A percentile compares a stretch with the other conserved stretches of the same genome.
phyloP scores from a whole-genome alignment of 2,888 invertebrate species.

The Dryobotodes eremita region DNA sequence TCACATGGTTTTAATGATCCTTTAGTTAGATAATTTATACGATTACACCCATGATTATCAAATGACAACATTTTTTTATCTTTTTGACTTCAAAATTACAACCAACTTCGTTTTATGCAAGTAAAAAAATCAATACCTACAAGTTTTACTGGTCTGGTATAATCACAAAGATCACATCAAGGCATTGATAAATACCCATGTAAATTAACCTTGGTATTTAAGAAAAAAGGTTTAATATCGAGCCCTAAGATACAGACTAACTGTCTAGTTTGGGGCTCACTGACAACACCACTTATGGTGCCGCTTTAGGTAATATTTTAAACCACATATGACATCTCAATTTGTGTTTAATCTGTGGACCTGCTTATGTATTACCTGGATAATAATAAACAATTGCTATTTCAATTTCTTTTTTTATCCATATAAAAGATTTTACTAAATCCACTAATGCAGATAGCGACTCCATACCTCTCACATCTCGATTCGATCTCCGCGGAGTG shows the following conservation, averaged over 20 bases:
- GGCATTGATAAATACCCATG: too few species aligned
- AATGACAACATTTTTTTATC: background rate
- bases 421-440: background rate
- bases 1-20: constrained; percentile 1
- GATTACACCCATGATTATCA: background rate
- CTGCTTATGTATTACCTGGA: background rate
- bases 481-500: constrained; percentile 63
- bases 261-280: too few species aligned
- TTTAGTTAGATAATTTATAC: background rate
- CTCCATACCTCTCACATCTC: constrained; percentile 57
- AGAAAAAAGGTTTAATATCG: background rate
- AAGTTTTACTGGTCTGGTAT: background rate
- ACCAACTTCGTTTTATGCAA: background rate
- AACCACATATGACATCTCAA: too few species aligned
- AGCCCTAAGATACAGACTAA: background rate
- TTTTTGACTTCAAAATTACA: background rate
- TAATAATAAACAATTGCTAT: background rate
- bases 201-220: too few species aligned
- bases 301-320: too few species aligned
- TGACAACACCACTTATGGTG: too few species aligned
- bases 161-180: background rate
- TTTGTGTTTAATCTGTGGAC: too few species aligned
- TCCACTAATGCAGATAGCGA: background rate
- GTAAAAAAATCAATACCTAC: too few species aligned
- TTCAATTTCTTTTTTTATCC: background rate